A percentile compares a stretch with the other conserved stretches of the same genome.
These are phyloP conservation scores for Achatina immaculata DNA, from an alignment of 1,140 invertebrate genomes.

Conservation along the genomic window DNA sequence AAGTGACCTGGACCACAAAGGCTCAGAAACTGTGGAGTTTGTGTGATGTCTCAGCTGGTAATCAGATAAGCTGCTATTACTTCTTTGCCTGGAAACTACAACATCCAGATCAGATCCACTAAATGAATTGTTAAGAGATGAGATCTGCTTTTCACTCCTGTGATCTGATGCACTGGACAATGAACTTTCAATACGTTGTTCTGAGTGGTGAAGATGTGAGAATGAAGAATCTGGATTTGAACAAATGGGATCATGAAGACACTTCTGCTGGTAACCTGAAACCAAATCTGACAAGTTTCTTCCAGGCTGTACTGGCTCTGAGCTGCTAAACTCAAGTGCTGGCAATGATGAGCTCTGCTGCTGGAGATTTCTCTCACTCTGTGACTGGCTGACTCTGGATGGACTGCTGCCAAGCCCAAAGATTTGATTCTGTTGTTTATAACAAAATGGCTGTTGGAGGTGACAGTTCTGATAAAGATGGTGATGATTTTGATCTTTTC, in stretches of 20 bases:
- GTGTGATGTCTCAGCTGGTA: not conserved
- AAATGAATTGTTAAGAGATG: not conserved
- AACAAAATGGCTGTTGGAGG: not conserved
- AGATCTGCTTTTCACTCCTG: not conserved
- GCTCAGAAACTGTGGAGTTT: too few relatives aligned
- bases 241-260: not conserved
- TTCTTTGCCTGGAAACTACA: not conserved
- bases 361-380: not conserved
- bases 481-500: not conserved
- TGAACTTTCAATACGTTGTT: not conserved
- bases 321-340: too few relatives aligned
- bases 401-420: not conserved
- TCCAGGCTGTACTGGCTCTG: not conserved
- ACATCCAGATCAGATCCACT: not conserved
- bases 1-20: not conserved
- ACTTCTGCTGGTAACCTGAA: not conserved
- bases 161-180: not conserved
- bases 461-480: not conserved
- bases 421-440: not conserved
- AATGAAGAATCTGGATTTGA: not conserved
- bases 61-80: slow-evolving; percentile 7
- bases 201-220: not conserved
- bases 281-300: not conserved
- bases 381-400: not conserved
- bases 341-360: not conserved